Base-by-base conservation (phyloP, 2,113 vertebrate species). In the Chinchilla lanigera region DNA sequence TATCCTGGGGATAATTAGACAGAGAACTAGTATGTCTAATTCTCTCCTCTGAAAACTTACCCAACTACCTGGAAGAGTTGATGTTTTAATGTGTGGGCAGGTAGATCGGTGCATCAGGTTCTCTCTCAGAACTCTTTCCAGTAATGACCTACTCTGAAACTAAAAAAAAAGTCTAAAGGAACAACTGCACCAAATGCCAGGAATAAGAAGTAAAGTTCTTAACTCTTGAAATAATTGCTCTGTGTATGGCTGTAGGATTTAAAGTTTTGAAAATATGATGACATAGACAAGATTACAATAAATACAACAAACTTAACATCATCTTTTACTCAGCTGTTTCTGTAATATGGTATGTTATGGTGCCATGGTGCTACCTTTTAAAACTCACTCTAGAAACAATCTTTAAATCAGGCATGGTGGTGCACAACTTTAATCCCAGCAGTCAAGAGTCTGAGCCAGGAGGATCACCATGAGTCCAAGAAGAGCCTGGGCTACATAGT, bases 221-320 rank as follows among this genome's bases (percentile, higher is more conserved):
- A 35, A 35, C 44, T 47, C 50, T 69, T 92, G 16, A 86, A 28
- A 65, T 60, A 47, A 75, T 81, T 60, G 2, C 47, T 92, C 50
- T 61, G 33, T 50, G 20, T 63, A 75, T 94, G 50, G 28, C 38
- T 41, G 4, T 33, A 89, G 22, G 26, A 78, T 92, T 93, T 58
- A 71, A 96, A 81, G n/a, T 20, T 93, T 61, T 86, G 17, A 92
- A 92, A 86, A 77, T 67, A 19, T 47, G 58, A 61, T 50, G 20
- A 65, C 65, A 17, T 11, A 30, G 35, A 63, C 50, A 83, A 86
- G 84, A 13, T 69, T 83, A 5, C 17, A 54, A 22, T 52, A 75
- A 52, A 95, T 73, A 47, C 52, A 90, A 54, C 14, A 73, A 50
- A 41, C 0, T 78, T 86, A 63, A 56, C 26, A 61, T 58, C 22